Conservation (phyloP, 2,888 invertebrate genomes). For the Lasioglossum villosulum region DNA sequence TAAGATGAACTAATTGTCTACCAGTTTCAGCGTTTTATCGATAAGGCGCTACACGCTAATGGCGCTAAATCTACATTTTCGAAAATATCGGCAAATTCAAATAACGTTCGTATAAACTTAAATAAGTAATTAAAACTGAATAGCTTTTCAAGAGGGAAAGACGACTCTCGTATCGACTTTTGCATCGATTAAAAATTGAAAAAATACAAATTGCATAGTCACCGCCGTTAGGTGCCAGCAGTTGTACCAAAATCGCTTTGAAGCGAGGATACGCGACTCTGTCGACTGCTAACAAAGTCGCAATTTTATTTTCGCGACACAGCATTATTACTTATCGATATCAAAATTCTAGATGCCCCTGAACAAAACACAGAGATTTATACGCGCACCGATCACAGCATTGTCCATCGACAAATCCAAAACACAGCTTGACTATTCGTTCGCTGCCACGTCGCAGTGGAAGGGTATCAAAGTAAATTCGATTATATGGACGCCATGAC, state of each 20-base stretch:
- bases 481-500: constrained; percentile 46
- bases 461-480: constrained; percentile 31
- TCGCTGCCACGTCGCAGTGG: neutral
- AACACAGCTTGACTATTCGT: neutral
- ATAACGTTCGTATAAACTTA: neutral
- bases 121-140: neutral
- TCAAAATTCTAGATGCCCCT: neutral
- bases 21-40: neutral
- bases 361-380: neutral
- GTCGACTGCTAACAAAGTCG: neutral
- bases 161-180: neutral
- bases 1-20: neutral
- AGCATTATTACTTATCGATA: neutral
- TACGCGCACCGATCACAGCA: neutral
- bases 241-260: neutral
- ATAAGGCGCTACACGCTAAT: too few species aligned
- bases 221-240: neutral
- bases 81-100: neutral
- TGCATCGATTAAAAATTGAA: neutral
- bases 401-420: neutral
- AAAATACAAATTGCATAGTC: neutral
- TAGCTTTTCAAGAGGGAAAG: neutral
- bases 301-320: neutral
- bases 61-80: neutral
- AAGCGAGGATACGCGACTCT: neutral